Conservation (phyloP, 2,797 vertebrate genomes). For the Rhinoraja longicauda region DNA sequence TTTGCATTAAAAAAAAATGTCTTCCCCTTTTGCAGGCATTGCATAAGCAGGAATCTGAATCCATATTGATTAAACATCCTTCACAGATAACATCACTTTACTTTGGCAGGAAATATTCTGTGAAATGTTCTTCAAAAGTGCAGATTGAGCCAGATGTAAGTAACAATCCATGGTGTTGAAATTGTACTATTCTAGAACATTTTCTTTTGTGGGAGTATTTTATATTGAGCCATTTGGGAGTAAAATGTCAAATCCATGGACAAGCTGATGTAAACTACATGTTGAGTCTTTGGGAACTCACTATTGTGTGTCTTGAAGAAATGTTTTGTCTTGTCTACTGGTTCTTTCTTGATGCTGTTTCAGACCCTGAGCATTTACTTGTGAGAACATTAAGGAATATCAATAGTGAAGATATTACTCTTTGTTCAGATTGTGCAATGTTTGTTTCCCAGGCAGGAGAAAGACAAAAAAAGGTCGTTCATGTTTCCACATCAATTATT, state of each 20-base stretch:
- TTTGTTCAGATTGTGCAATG: neutral
- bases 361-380: neutral
- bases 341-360: neutral
- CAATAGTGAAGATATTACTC: too few species aligned
- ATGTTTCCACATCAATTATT: neutral
- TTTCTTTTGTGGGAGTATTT: neutral
- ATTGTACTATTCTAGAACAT: neutral
- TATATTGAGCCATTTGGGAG: neutral
- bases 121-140: neutral
- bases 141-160: constrained; percentile 1
- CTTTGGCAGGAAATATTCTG: constrained; percentile 36
- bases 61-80: neutral
- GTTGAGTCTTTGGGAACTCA: neutral
- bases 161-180: neutral
- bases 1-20: neutral
- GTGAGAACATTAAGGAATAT: too few species aligned
- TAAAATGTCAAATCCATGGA: neutral
- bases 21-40: constrained; percentile 12
- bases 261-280: neutral
- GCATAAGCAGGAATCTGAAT: constrained; percentile 30
- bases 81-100: constrained; percentile 9
- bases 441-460: neutral
- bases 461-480: neutral
- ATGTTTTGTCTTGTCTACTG: neutral
- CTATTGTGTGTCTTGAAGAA: neutral